phyloP scores from a whole-genome alignment of 2,797 vertebrate species.

The Tenualosa thibaudeaui region DNA sequence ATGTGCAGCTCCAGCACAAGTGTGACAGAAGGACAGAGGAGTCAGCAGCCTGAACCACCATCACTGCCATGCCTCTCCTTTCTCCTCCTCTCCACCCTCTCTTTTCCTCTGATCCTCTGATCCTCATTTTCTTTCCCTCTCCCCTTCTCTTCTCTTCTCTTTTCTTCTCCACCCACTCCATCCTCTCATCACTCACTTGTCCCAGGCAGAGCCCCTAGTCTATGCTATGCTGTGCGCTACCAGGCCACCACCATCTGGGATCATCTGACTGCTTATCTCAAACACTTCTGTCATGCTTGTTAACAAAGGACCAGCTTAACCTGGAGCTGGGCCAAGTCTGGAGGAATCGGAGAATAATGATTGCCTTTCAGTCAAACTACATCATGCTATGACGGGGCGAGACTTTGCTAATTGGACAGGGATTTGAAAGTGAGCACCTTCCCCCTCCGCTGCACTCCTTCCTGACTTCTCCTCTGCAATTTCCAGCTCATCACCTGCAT shows the following conservation, averaged over 20 bases:
- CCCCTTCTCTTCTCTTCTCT: too few species aligned
- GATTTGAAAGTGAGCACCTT: too few species aligned
- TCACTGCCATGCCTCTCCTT: neutral
- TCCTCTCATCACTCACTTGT: neutral
- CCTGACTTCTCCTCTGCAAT: too few species aligned
- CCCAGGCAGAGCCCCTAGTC: too few species aligned
- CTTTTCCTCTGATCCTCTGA: too few species aligned
- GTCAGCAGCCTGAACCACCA: neutral
- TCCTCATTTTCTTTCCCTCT: too few species aligned
- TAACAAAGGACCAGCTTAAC: neutral
- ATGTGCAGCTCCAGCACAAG: constrained; percentile 12
- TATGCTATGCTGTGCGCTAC: too few species aligned
- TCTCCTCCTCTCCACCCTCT: too few species aligned
- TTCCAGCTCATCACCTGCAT: neutral
- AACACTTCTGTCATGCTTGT: neutral
- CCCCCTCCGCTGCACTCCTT: too few species aligned
- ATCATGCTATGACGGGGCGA: neutral
- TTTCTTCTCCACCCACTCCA: too few species aligned
- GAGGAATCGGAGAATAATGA: too few species aligned
- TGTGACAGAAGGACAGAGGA: neutral
- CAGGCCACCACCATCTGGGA: neutral
- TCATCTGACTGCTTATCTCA: neutral
- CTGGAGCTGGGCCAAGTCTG: neutral
- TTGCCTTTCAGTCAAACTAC: neutral
- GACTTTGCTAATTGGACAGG: neutral